phyloP scores from a whole-genome alignment of 2,888 invertebrate genomes.

The Drosophila setosimentum region DNA sequence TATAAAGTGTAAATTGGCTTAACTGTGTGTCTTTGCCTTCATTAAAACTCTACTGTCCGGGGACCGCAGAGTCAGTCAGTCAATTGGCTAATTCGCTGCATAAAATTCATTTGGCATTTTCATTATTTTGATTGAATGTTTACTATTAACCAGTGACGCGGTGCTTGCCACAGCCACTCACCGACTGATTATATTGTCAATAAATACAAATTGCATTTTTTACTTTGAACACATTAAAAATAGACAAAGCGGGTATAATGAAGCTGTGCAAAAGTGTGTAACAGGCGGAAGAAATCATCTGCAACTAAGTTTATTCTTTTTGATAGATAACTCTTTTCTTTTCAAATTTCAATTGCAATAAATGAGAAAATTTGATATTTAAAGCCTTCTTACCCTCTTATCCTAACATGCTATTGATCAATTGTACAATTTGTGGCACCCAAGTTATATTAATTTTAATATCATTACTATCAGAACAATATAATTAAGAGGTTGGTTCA shows the following conservation, averaged over 20 bases:
- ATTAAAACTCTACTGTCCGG: slow-evolving; percentile 18
- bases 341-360: background rate
- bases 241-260: background rate
- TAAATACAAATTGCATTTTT: slow-evolving; percentile 69
- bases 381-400: no score
- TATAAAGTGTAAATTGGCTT: slow-evolving; percentile 37
- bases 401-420: no score
- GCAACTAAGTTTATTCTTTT: background rate
- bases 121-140: slow-evolving; percentile 72
- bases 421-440: no score
- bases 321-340: background rate
- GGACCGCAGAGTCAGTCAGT: slow-evolving; percentile 50
- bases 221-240: background rate
- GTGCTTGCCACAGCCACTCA: slow-evolving; percentile 15
- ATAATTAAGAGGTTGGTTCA: background rate
- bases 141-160: slow-evolving; percentile 18
- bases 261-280: background rate
- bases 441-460: no score
- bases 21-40: slow-evolving; percentile 11
- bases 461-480: background rate
- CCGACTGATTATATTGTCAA: slow-evolving; percentile 53
- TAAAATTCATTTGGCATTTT: slow-evolving; percentile 50
- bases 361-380: background rate
- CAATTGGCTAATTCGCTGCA: slow-evolving; percentile 64
- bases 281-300: background rate